Base-by-base conservation (phyloP, 2,113 vertebrate species). In the Sinocyclocheilus anophthalmus region DNA sequence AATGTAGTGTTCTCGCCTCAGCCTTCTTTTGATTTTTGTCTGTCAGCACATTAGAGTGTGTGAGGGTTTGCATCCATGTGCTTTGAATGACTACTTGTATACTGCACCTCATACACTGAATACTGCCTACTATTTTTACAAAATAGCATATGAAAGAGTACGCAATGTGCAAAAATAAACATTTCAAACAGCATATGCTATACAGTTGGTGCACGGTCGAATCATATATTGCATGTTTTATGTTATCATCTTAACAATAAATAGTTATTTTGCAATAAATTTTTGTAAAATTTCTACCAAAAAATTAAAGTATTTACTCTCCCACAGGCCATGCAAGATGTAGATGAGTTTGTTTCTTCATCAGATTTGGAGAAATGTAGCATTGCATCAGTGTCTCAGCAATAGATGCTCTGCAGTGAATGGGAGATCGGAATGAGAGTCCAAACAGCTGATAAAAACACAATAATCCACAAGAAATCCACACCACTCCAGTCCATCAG, bases 1-100 rank as follows among this genome's bases (percentile, higher is more conserved):
- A 84, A 77, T 75, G 57, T 79, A 63, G 67, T 63, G 77, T 55
- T 84, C 84, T 69, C 85, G 53, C 86, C 83, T 50, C 24, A 65
- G n/a, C 70, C 50, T 61, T 39, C 39, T 76, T 30, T 83, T 37
- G 22, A n/a, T 18, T 72, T 86, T 84, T 61, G 67, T 84, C 67
- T 85, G 86, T 88, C 76, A 76, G 81, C 81, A 79, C 80, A 69
- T 84, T 76, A 85, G 9, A 20, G 22, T 50, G 42, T 70, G 81
- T 72, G 67, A 24, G 5, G 5, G 42, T 76, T 48, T 76, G 73
- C 39, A 76, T 48, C n/a, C 6, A 12, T 76, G 42, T 76, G 37
- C 42, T 50, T 50, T 50, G 13, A 76, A 76, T 48, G 37, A 42
- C 16, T 72, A 37, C 69, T 70, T 22, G 16, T 16, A 37, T 11